A percentile compares a stretch with the other conserved stretches of the same genome.
Conservation (phyloP, 2,113 vertebrate species). For the Centropus unirufus region DNA sequence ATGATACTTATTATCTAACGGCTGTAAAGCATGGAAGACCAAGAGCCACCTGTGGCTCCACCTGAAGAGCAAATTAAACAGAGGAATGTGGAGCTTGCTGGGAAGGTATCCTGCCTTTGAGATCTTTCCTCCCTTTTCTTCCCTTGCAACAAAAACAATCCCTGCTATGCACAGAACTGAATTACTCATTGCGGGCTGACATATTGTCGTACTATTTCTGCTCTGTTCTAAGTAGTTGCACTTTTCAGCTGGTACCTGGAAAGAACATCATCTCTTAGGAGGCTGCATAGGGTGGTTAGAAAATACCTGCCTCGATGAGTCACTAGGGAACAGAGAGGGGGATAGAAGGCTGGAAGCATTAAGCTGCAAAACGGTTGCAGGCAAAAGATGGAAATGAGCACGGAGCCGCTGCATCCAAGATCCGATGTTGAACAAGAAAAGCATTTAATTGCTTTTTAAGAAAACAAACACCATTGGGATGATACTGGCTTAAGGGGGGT, state of each 20-base stretch:
- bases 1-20: background rate
- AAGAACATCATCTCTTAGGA: slow-evolving; percentile 25
- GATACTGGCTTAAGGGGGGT: background rate
- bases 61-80: background rate
- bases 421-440: background rate
- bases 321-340: background rate
- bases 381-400: background rate
- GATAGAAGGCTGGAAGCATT: background rate
- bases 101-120: background rate
- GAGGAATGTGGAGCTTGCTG: background rate
- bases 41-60: background rate
- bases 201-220: slow-evolving; percentile 36
- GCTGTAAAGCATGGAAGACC: background rate
- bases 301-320: slow-evolving; percentile 62
- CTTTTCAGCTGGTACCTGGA: slow-evolving; percentile 55
- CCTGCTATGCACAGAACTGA: background rate
- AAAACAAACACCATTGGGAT: background rate
- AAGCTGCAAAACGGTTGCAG: background rate
- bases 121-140: background rate
- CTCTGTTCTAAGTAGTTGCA: slow-evolving; percentile 45
- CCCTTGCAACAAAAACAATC: slow-evolving; percentile 6
- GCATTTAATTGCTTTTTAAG: background rate
- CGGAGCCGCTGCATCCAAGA: background rate
- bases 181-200: slow-evolving; percentile 44
- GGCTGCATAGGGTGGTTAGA: slow-evolving; percentile 22